Percentiles rank a stretch among this genome's conserved stretches.
Evolutionary conservation across 2,888 invertebrate genomes (phyloP).

Genomic region (Tribolium freemani): DNA sequence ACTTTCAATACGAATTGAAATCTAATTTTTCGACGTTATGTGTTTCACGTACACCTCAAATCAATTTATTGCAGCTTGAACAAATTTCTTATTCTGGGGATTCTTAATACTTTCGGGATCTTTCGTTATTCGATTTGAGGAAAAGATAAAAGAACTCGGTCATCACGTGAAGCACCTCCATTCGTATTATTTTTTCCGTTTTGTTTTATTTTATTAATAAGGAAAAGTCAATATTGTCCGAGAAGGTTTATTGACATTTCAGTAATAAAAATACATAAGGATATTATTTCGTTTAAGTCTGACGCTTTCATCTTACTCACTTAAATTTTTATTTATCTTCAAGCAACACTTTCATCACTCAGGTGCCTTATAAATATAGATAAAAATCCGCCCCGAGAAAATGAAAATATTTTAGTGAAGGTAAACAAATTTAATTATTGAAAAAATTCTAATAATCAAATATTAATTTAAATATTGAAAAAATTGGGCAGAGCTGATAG

Average conservation of each 20-base stretch:
- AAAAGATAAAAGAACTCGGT: conserved; percentile 11
- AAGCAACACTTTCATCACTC: background rate
- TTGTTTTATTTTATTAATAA: conserved; percentile 11
- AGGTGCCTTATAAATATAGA: background rate
- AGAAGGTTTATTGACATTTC: conserved; percentile 1
- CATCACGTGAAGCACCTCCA: conserved; percentile 12
- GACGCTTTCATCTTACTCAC: background rate
- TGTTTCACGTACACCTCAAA: background rate
- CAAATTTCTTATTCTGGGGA: background rate
- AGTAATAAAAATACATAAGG: background rate
- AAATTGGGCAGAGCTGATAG: too few relatives aligned
- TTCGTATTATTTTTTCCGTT: conserved; percentile 8
- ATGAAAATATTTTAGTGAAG: too few relatives aligned
- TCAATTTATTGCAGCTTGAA: background rate
- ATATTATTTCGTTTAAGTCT: background rate
- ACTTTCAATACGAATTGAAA: background rate
- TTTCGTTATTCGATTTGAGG: conserved; percentile 8
- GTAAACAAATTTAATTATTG: too few relatives aligned
- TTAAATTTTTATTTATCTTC: background rate
- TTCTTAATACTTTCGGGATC: conserved; percentile 5
- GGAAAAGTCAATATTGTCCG: conserved; percentile 7
- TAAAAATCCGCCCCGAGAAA: too few relatives aligned
- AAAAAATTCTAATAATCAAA: too few relatives aligned
- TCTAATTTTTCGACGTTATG: background rate
- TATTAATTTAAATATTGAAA: too few relatives aligned